Percentiles rank a stretch among this genome's conserved stretches.
Conservation (phyloP, 2,888 invertebrate genomes). For the Pseudanteris insignis region DNA sequence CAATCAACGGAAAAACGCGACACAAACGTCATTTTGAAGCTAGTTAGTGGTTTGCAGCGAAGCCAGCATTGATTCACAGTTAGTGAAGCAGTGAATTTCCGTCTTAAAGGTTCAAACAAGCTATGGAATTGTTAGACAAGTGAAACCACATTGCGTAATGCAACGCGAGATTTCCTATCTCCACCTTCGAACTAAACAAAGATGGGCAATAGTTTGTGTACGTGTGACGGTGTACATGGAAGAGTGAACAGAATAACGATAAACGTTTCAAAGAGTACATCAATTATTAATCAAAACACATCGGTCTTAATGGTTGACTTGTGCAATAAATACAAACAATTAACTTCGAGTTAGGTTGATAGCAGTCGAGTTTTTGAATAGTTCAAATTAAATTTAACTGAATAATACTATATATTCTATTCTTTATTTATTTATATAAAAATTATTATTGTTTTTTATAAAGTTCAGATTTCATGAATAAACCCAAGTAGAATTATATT, state of each 20-base stretch:
- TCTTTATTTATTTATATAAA: no score
- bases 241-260: slow-evolving; percentile 1
- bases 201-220: no score
- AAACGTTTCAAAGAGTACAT: slow-evolving; percentile 5
- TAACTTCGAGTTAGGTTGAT: no score
- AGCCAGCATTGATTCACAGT: slow-evolving; percentile 53
- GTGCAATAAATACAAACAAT: no score
- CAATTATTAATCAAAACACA: slow-evolving; percentile 24
- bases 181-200: slow-evolving; percentile 15
- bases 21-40: slow-evolving; percentile 45
- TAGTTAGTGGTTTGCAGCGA: slow-evolving; percentile 51
- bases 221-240: no score
- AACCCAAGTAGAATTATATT: no score
- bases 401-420: no score
- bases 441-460: no score
- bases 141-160: slow-evolving; percentile 29
- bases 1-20: slow-evolving; percentile 40
- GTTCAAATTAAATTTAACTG: no score
- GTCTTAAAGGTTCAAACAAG: slow-evolving; percentile 41
- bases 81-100: slow-evolving; percentile 46
- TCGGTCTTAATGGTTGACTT: slow-evolving; percentile 7
- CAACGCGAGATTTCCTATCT: slow-evolving; percentile 16
- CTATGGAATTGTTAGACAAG: slow-evolving; percentile 36
- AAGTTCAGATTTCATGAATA: no score
- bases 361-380: no score